Conservation (phyloP, 2,113 vertebrate genomes). For the Loxodonta africana region DNA sequence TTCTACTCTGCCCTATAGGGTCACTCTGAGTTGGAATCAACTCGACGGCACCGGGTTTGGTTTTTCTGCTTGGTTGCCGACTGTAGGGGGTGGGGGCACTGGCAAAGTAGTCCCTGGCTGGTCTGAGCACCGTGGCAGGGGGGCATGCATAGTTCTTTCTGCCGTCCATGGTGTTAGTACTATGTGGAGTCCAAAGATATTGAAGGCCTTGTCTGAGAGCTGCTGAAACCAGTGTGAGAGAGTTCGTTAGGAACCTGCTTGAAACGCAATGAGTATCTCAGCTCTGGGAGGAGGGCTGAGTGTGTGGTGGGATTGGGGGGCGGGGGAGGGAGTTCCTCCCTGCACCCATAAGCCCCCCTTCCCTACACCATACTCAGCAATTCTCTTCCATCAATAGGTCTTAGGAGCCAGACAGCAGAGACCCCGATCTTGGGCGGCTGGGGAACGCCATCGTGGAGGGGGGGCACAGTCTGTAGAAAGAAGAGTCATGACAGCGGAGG, state of each 20-base stretch:
- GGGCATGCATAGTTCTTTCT: neutral
- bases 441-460: neutral
- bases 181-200: neutral
- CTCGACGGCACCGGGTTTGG: too few species aligned
- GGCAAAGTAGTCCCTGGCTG: neutral
- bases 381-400: conserved; percentile 49
- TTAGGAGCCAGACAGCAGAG: neutral
- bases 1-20: too few species aligned
- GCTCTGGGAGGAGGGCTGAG: neutral
- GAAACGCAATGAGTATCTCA: neutral
- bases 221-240: neutral
- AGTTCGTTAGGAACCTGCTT: neutral
- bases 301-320: rapidly evolving
- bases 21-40: too few species aligned
- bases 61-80: neutral
- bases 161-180: neutral
- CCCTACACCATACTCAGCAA: neutral
- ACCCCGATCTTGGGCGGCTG: neutral
- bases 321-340: neutral
- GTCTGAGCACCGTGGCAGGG: neutral
- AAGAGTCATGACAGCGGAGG: neutral
- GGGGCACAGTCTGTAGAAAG: neutral
- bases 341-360: neutral
- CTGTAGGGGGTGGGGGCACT: neutral
- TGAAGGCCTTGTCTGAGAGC: neutral